These are phyloP conservation scores for Xenopus petersii DNA, from an alignment of 2,797 vertebrate genomes.

Conservation along the genomic window DNA sequence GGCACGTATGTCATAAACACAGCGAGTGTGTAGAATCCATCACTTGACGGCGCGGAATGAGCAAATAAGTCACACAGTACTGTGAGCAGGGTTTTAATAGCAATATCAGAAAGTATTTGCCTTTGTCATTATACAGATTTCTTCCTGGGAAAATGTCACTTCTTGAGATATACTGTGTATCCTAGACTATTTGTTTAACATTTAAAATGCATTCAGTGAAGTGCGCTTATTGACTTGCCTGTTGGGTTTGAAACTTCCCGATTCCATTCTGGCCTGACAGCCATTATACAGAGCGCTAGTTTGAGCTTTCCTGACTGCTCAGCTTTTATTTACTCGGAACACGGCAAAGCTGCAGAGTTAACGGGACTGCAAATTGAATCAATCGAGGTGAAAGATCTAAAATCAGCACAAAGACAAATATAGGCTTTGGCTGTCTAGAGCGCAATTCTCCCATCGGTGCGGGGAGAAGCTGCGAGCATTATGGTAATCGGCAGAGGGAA, in stretches of 20 bases:
- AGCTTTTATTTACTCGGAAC: neutral
- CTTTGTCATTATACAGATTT: neutral
- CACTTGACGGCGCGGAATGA: no score
- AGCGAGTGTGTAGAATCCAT: no score
- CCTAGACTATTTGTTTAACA: neutral
- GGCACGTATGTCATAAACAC: no score
- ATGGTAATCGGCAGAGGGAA: neutral
- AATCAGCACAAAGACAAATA: constrained; percentile 1
- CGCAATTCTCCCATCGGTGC: neutral
- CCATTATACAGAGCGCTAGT: neutral
- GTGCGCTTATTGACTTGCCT: constrained; percentile 1
- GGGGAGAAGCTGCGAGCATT: neutral
- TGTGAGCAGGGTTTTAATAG: neutral
- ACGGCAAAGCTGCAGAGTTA: constrained; percentile 2
- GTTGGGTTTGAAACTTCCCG: constrained; percentile 2
- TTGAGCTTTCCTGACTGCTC: neutral
- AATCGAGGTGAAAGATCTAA: constrained; percentile 6
- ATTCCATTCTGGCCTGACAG: neutral
- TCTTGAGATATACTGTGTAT: neutral
- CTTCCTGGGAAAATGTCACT: neutral
- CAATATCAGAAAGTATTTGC: neutral
- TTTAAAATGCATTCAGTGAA: constrained; percentile 1
- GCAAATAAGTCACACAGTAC: no score
- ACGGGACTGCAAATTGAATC: neutral
- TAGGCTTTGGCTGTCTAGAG: constrained; percentile 5